Conservation (phyloP, 2,888 invertebrate species). For the Tetranychus piercei region DNA sequence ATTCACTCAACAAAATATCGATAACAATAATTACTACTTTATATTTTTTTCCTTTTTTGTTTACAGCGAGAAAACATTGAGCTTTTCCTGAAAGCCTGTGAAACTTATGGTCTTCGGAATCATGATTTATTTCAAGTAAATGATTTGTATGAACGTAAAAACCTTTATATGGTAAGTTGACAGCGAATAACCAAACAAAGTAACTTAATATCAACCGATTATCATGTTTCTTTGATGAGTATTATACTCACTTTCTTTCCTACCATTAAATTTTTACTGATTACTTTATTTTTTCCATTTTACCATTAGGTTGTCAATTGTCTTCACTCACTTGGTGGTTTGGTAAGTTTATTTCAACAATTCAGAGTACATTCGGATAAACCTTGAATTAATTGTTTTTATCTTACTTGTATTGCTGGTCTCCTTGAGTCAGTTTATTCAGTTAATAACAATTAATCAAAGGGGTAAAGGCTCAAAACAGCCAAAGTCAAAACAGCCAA, state of each 20-base stretch:
- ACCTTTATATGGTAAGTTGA: slow-evolving; percentile 33
- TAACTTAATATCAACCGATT: not conserved
- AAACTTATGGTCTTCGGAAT: slow-evolving; percentile 33
- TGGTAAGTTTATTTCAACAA: slow-evolving; percentile 30
- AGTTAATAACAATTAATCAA: too few species aligned
- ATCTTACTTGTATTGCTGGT: not conserved
- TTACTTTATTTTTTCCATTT: slow-evolving; percentile 12
- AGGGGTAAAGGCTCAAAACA: too few species aligned
- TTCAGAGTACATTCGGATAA: too few species aligned
- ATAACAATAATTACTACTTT: not conserved
- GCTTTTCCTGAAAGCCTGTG: slow-evolving; percentile 34
- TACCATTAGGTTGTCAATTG: slow-evolving; percentile 34
- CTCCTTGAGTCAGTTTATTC: not conserved
- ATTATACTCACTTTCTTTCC: not conserved
- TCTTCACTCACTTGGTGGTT: slow-evolving; percentile 34
- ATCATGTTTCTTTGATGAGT: not conserved
- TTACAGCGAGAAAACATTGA: slow-evolving; percentile 33
- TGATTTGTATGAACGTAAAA: slow-evolving; percentile 35
- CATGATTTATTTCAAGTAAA: slow-evolving; percentile 36
- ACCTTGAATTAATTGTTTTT: too few species aligned
- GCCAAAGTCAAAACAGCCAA: too few species aligned
- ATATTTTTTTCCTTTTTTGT: slow-evolving; percentile 15
- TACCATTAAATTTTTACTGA: slow-evolving; percentile 10
- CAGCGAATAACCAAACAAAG: slow-evolving; percentile 10
- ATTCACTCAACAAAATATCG: not conserved